Evolutionary conservation across 2,888 invertebrate species (phyloP), one percentile per base, ranked within the genome.

Genomic region (Cheilosia variabilis): DNA sequence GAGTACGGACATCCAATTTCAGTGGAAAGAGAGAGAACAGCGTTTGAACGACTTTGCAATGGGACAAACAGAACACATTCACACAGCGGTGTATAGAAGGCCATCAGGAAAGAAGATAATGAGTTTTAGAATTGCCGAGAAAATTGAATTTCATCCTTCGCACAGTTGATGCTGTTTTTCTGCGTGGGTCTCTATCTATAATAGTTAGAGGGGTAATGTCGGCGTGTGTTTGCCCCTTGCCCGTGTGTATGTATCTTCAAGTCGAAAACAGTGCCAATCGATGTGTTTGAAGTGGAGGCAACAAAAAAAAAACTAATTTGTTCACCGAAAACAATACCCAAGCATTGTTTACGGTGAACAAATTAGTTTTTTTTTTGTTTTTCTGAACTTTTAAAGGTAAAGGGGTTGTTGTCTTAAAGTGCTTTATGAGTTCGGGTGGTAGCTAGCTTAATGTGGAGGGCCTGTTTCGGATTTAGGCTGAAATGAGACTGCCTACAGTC

Each of bases 91-190:
- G 17, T 31, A n/a, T n/a, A 4, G 31, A 55, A 71, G 37, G 55
- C 45, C 31, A 31, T 31, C 31, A 63, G 27, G 63, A 62, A 62
- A 9, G 53, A 77, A 60, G 78, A 73, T 78, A 83, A 83, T 78
- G 78, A 83, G 83, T 78, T 83, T 83, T 83, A 72, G 73, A 83
- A 83, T 63, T 78, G 78, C 83, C 34, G 66, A 83, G 83, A 78
- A 83, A 83, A 83, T 83, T 83, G 78, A 83, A 83, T 83, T 83
- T 78, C 34, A 73, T 73, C 77, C 71, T 77, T 77, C 58, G 55
- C 55, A 71, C 37, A 17, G 52, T 65, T 60, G 76, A 63, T 69
- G 37, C 45, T 47, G 66, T 58, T 27, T 27, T 71, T 41, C 50
- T 77, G 66, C 43, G 66, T 66, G 41, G 73, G 34, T 24, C 45